Conservation (phyloP, 2,797 vertebrate genomes). For the Fringilla coelebs region DNA sequence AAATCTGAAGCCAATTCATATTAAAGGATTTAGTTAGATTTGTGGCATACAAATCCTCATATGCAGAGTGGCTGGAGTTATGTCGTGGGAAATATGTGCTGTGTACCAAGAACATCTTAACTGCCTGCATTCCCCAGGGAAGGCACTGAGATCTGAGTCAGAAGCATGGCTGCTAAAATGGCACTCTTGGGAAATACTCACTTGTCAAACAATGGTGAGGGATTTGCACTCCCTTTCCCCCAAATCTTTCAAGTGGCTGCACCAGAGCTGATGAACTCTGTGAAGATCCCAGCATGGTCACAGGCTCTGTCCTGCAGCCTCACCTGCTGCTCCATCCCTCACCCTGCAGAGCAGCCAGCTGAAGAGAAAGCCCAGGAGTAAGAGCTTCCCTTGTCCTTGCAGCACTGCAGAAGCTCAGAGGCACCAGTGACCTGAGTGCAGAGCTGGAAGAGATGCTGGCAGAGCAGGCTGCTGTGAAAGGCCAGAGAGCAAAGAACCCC, state of each 20-base stretch:
- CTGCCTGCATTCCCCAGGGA: background rate
- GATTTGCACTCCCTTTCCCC: background rate
- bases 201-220: background rate
- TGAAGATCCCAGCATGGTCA: background rate
- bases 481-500: constrained; percentile 65
- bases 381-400: background rate
- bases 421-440: constrained; percentile 71
- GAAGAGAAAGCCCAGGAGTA: background rate
- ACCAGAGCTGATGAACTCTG: background rate
- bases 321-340: background rate
- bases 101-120: background rate
- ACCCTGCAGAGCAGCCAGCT: background rate
- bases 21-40: constrained; percentile 44
- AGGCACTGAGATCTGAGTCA: background rate
- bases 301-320: background rate
- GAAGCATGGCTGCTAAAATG: background rate
- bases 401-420: constrained; percentile 83
- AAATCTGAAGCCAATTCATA: constrained; percentile 29
- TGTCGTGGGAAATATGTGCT: background rate
- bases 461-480: constrained; percentile 79
- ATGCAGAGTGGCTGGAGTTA: background rate
- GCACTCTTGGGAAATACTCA: background rate
- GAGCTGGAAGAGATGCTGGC: constrained; percentile 87
- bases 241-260: background rate
- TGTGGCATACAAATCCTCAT: background rate